Percentiles rank a stretch among this genome's conserved stretches.
These are phyloP conservation scores for Dione juno DNA, from an alignment of 2,888 invertebrate genomes.

Conservation along the genomic window DNA sequence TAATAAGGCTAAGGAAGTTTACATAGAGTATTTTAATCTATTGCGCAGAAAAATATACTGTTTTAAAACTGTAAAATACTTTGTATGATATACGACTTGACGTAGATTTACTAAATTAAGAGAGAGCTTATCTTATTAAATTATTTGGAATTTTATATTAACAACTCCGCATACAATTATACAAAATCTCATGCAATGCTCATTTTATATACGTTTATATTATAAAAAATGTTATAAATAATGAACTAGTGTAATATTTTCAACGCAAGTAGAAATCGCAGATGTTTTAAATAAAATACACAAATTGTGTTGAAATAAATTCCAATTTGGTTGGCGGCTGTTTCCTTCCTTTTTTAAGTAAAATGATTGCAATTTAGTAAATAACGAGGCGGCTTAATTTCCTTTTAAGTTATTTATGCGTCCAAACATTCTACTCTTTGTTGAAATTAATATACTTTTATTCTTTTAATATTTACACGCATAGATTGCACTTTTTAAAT, in stretches of 20 bases:
- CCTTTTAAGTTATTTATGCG: conserved; percentile 32
- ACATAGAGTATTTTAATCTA: conserved; percentile 24
- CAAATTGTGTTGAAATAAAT: conserved; percentile 9
- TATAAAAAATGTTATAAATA: not conserved
- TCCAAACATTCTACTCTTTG: conserved; percentile 17
- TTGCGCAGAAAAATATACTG: conserved; percentile 29
- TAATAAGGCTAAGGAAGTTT: conserved; percentile 42
- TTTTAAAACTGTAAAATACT: conserved; percentile 33
- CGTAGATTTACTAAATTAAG: conserved; percentile 45
- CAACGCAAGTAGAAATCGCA: not conserved
- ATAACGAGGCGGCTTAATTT: conserved; percentile 33
- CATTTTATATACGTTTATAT: not conserved
- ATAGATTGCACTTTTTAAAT: not conserved
- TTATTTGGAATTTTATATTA: conserved; percentile 41
- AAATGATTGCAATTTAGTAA: conserved; percentile 26
- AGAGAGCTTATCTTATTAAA: conserved; percentile 41
- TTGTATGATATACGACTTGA: conserved; percentile 45
- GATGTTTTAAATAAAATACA: not conserved
- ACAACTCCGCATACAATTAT: conserved; percentile 16
- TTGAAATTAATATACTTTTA: too few species aligned
- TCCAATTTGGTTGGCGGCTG: conserved; percentile 16
- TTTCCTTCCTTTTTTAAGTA: conserved; percentile 28
- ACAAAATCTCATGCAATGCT: too few species aligned
- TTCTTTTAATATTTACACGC: not conserved
- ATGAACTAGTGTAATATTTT: not conserved